Percentiles rank a stretch among this genome's conserved stretches.
phyloP scores from a whole-genome alignment of 2,797 vertebrate genomes.

The Phalanger gymnotis region DNA sequence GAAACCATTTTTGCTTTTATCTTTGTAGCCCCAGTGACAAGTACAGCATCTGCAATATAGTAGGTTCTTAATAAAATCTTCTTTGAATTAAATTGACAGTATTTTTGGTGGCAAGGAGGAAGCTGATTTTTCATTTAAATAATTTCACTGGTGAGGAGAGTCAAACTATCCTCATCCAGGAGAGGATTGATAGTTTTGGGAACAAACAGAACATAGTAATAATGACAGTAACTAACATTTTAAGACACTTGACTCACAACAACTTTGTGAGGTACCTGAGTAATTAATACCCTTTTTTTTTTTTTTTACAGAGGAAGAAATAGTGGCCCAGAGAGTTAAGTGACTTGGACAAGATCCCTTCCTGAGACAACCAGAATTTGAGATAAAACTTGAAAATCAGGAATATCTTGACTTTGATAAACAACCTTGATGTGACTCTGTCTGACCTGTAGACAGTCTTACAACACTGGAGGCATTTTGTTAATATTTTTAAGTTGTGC shows the following conservation, averaged over 20 bases:
- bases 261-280: not conserved
- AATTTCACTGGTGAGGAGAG: not conserved
- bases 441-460: not conserved
- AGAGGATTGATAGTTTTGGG: not conserved
- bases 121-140: not conserved
- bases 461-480: not conserved
- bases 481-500: not conserved
- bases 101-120: not conserved
- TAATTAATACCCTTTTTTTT: not conserved
- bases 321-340: not conserved
- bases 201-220: not conserved
- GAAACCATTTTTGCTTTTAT: not conserved
- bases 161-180: not conserved
- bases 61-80: not conserved
- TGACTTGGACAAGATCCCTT: not conserved
- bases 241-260: not conserved
- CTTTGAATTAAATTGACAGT: not conserved
- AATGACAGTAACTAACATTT: not conserved
- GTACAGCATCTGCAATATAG: not conserved
- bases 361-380: not conserved
- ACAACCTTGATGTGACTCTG: not conserved
- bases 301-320: not conserved
- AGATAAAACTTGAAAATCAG: conserved; percentile 12
- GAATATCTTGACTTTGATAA: not conserved
- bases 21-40: not conserved